These are phyloP conservation scores for Drosophila pseudotalamancana DNA, from an alignment of 2,888 invertebrate species.

Conservation along the genomic window DNA sequence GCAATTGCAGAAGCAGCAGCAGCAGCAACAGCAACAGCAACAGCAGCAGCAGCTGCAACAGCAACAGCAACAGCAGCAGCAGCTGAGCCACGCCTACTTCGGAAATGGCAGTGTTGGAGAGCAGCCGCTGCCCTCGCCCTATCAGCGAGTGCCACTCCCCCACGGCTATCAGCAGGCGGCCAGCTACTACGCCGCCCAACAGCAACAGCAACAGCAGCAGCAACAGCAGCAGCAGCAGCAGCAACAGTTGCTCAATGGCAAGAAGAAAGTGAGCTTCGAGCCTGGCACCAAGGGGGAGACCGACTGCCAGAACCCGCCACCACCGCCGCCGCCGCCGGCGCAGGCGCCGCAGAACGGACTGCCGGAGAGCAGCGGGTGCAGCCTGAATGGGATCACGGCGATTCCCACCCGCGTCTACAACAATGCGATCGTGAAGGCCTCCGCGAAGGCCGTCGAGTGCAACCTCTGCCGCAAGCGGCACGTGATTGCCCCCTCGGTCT, in stretches of 20 bases:
- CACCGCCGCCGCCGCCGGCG: slow-evolving; percentile 60
- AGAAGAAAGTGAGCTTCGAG: slow-evolving; percentile 91
- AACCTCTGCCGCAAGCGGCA: slow-evolving; percentile 94
- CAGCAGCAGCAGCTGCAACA: slow-evolving; percentile 67
- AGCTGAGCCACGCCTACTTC: slow-evolving; percentile 62
- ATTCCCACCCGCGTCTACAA: slow-evolving; percentile 84
- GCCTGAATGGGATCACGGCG: slow-evolving; percentile 72
- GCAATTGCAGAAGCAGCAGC: slow-evolving; percentile 74
- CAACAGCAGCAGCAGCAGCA: slow-evolving; percentile 82
- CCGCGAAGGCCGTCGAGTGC: slow-evolving; percentile 89
- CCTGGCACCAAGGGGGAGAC: slow-evolving; percentile 89
- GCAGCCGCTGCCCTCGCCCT: slow-evolving; percentile 84
- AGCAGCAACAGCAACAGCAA: slow-evolving; percentile 61
- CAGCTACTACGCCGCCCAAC: slow-evolving; percentile 70
- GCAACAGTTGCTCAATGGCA: slow-evolving; percentile 72
- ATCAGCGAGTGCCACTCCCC: slow-evolving; percentile 87
- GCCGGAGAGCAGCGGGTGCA: slow-evolving; percentile 24
- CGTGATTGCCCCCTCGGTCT: slow-evolving; percentile 90
- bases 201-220: slow-evolving; percentile 77
- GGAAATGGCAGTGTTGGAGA: slow-evolving; percentile 75
- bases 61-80: slow-evolving; percentile 73
- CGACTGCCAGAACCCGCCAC: slow-evolving; percentile 55
- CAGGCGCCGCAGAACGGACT: slow-evolving; percentile 70
- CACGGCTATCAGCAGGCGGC: slow-evolving; percentile 85
- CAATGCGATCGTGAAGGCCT: slow-evolving; percentile 84